A percentile compares a stretch with the other conserved stretches of the same genome.
Evolutionary conservation across 2,888 invertebrate genomes (phyloP).

Genomic region (Leptopilina drosophilae): DNA sequence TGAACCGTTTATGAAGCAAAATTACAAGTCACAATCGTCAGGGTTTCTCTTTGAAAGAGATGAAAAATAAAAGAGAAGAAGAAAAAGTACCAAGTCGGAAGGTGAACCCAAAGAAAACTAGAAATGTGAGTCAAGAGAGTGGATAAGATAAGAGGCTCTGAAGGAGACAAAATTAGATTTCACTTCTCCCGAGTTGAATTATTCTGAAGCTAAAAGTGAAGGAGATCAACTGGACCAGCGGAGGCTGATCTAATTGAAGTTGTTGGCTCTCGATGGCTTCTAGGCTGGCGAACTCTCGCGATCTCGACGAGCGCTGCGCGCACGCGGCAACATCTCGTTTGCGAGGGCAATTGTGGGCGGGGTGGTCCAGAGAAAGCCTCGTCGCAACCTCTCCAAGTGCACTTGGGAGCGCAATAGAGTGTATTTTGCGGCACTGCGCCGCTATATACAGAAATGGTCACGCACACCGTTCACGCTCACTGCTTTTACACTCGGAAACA

Average conservation of each 20-base stretch:
- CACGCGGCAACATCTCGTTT: constrained; percentile 52
- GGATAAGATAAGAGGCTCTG: too few relatives aligned
- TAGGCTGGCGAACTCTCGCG: constrained; percentile 52
- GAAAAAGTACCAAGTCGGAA: background rate
- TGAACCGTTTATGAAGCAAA: too few relatives aligned
- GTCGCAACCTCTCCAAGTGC: constrained; percentile 60
- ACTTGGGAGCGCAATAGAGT: constrained; percentile 3
- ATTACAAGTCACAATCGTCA: too few relatives aligned
- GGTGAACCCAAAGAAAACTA: background rate
- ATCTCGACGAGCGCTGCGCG: constrained; percentile 53
- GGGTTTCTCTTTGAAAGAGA: too few relatives aligned
- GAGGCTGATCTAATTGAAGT: constrained; percentile 54
- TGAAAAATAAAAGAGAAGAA: background rate
- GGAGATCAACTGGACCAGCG: constrained; percentile 34
- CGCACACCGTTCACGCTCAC: constrained; percentile 39
- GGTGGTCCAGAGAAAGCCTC: constrained; percentile 76
- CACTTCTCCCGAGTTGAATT: constrained; percentile 10
- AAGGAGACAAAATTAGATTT: constrained; percentile 18
- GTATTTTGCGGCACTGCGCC: too few relatives aligned
- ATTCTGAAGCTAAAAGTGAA: constrained; percentile 34
- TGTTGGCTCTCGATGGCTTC: constrained; percentile 43
- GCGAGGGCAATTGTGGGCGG: constrained; percentile 70
- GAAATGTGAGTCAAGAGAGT: too few relatives aligned
- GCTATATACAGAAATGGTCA: constrained; percentile 34
- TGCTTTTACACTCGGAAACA: constrained; percentile 47